Base-by-base conservation (phyloP, 1,140 invertebrate genomes). In the Ceratosolen solmsi region DNA sequence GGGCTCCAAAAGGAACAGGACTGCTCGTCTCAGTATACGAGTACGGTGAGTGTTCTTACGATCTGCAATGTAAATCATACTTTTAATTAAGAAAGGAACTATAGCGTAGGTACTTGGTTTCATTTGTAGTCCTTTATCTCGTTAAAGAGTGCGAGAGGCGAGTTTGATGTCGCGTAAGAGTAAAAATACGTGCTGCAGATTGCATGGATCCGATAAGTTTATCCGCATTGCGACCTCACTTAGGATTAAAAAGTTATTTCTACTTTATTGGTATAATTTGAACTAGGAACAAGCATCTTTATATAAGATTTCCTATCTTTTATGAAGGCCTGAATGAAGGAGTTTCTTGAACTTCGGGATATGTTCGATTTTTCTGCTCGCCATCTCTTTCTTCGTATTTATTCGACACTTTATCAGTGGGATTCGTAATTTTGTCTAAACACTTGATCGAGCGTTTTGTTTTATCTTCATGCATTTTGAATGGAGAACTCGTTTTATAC, bases 31-130 rank as follows among this genome's bases (percentile, higher is more conserved):
- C n/a, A n/a, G n/a, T n/a, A n/a, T n/a, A 41, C 38, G 38, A 27
- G 22, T 49, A 20, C 41, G 41, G 25, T 49, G 41, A 30, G 15
- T 13, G 22, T 2, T 38, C 27, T 7, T 22, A 25, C 33, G 46
- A 79, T 51, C 30, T 74, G 11, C n/a, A 22, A 51, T 68, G 60
- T 79, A 74, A 83, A 83, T 83, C 76, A 83, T 79, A 74, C 76
- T 79, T 83, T 83, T 83, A 83, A 83, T 83, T 83, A 83, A 83
- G 76, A 74, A 79, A 68, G 60, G 51, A 54, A 70, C 22, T 22
- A 25, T 49, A 3, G 9, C 33, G 56, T 51, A 58, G 51, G 51
- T 46, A 72, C 54, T 60, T 46, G 8, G 49, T 56, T 72, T 17
- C 51, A 22, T 25, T 56, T 5, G 30, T 27, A n/a, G 51, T 38